phyloP scores from a whole-genome alignment of 1,140 invertebrate genomes.

The Trypoxylus dichotomus region DNA sequence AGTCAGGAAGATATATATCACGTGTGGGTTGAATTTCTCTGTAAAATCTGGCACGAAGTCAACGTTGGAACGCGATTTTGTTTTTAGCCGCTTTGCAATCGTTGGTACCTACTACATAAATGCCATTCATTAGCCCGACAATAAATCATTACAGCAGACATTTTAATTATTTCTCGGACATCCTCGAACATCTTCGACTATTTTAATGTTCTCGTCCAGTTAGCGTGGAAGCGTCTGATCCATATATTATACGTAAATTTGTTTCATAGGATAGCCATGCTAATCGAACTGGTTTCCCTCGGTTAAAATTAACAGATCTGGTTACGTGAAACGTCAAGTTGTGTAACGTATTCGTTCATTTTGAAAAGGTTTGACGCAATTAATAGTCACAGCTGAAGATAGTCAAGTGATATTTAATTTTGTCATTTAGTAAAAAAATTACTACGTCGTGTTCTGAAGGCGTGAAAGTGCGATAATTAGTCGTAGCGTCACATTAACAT shows the following conservation, averaged over 20 bases:
- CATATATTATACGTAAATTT: background rate
- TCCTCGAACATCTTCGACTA: background rate
- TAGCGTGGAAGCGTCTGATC: background rate
- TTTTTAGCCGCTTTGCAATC: background rate
- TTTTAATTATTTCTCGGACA: background rate
- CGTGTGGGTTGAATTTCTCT: background rate
- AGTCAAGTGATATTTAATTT: background rate
- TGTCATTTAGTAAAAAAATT: background rate
- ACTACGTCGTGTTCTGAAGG: too few relatives aligned
- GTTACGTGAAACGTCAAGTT: background rate
- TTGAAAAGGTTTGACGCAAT: background rate
- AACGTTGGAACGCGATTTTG: background rate
- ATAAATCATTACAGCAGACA: background rate
- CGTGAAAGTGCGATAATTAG: too few relatives aligned
- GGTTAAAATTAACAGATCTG: background rate
- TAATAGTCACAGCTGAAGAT: background rate
- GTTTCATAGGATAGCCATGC: background rate
- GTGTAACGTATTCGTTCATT: background rate
- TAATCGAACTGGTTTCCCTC: conserved; percentile 1
- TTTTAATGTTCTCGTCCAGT: background rate
- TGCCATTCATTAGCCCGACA: background rate
- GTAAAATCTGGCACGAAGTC: background rate
- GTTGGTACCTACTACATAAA: background rate
- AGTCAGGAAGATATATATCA: conserved; percentile 7
- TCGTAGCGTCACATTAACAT: too few relatives aligned